Evolutionary conservation across 2,888 invertebrate genomes (phyloP).

Genomic region (Fragum fragum): DNA sequence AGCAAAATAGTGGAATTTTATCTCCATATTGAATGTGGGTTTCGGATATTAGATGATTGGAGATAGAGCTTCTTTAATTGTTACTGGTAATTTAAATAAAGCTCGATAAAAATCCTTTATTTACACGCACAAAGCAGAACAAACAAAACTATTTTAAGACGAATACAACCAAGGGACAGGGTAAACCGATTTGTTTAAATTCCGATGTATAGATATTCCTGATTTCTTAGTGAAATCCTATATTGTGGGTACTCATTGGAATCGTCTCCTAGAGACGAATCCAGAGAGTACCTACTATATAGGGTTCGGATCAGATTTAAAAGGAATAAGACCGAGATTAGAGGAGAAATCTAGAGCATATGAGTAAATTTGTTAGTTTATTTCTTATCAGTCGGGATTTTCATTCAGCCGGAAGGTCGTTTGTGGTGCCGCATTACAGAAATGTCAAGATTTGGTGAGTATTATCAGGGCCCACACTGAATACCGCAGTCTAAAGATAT

Average conservation of each 20-base stretch:
- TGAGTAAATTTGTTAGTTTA: conserved; percentile 68
- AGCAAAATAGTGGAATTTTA: conserved; percentile 12
- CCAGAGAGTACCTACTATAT: not conserved
- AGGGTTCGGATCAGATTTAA: not conserved
- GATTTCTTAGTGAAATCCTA: not conserved
- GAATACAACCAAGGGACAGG: not conserved
- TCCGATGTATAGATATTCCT: too few relatives aligned
- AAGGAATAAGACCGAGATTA: not conserved
- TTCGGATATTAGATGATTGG: conserved; percentile 57
- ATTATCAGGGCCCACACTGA: conserved; percentile 58
- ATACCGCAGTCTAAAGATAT: conserved; percentile 36
- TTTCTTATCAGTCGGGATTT: conserved; percentile 66
- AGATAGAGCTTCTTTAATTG: conserved; percentile 54
- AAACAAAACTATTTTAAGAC: conserved; percentile 63
- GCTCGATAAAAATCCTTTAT: conserved; percentile 65
- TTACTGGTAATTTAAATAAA: conserved; percentile 58
- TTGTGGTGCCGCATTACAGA: conserved; percentile 63
- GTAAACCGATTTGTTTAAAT: not conserved
- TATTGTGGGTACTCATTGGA: not conserved
- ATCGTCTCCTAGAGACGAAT: not conserved
- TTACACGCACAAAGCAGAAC: conserved; percentile 62
- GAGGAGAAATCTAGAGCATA: not conserved
- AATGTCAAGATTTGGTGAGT: conserved; percentile 62
- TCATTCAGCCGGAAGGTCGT: conserved; percentile 57
- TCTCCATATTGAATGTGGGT: conserved; percentile 24